Base-by-base conservation (phyloP, 2,797 vertebrate species). In the Cyclopterus lumpus region DNA sequence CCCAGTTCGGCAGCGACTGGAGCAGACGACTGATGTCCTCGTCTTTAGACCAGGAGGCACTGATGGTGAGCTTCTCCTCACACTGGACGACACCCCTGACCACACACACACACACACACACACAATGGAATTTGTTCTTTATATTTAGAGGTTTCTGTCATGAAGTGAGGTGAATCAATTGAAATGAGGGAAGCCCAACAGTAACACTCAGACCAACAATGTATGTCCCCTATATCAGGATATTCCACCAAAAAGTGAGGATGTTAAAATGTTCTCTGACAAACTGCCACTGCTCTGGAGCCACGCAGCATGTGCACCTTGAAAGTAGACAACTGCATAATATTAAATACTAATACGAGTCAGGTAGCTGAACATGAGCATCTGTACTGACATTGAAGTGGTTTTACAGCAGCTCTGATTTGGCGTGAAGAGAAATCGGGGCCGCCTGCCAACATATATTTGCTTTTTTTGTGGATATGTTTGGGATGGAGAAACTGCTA, bases 1-100 rank as follows among this genome's bases (percentile, higher is more conserved):
- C 94, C 98, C 98, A 99, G 91, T 98, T 99, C 4, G 97, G 97
- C 18, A 99, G 95, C 1, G 98, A 99, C 89, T 97, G 97, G 70
- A 99, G 93, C 78, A 99, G 94, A 34, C 98, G 95, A 82, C 96
- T 99, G 89, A 99, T 99, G 55, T 99, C 98, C 3, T 99, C 98
- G 1, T 99, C 98, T 92, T 99, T 99, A 30, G 97, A 96, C 98
- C 98, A 99, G 32, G 98, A 99, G 0, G 97, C 97, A 11, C 97
- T 99, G 89, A 99, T 99, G 82, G 97, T 97, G 83, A 99, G 92
- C 83, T 99, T 99, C 77, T 99, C 98, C 32, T 99, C 98, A 0
- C 95, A 97, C 76, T 99, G 97, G 75, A 97, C 97, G 0, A 99
- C 95, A 64, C 86, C 93, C 91, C 98, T 99, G 77, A 0, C 78